phyloP scores from a whole-genome alignment of 1,140 invertebrate genomes.

The Fopius arisanus region DNA sequence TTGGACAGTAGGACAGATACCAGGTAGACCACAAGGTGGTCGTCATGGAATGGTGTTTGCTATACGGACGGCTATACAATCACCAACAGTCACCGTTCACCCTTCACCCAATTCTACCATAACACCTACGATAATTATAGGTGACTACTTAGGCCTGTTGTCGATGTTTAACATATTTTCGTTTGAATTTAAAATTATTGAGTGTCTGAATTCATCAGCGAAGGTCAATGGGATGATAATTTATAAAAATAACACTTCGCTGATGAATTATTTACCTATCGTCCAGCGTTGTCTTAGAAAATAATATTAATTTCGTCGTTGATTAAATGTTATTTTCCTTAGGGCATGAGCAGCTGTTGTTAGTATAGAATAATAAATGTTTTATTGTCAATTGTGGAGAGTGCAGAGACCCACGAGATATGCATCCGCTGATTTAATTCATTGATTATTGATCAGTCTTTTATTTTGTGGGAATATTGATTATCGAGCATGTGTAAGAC shows the following conservation, averaged over 20 bases:
- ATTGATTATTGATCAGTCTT: constrained; percentile 34
- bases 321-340: not conserved
- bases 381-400: not conserved
- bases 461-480: constrained; percentile 43
- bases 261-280: too few species aligned
- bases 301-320: not conserved
- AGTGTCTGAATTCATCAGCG: too few species aligned
- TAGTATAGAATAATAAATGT: not conserved
- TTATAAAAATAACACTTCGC: too few species aligned
- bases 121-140: constrained; percentile 66
- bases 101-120: constrained; percentile 69
- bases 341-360: not conserved
- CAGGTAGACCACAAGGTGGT: constrained; percentile 72
- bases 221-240: too few species aligned
- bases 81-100: constrained; percentile 65
- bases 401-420: constrained; percentile 29
- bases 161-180: constrained; percentile 46
- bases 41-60: constrained; percentile 75
- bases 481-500: constrained; percentile 51
- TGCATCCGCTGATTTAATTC: constrained; percentile 38
- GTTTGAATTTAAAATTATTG: not conserved
- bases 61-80: constrained; percentile 65
- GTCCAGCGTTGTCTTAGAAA: not conserved
- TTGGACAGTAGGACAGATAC: constrained; percentile 70
- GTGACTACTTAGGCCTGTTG: constrained; percentile 59